These are phyloP conservation scores for Drosophila longiperda DNA, from an alignment of 2,888 invertebrate genomes.

Conservation along the genomic window DNA sequence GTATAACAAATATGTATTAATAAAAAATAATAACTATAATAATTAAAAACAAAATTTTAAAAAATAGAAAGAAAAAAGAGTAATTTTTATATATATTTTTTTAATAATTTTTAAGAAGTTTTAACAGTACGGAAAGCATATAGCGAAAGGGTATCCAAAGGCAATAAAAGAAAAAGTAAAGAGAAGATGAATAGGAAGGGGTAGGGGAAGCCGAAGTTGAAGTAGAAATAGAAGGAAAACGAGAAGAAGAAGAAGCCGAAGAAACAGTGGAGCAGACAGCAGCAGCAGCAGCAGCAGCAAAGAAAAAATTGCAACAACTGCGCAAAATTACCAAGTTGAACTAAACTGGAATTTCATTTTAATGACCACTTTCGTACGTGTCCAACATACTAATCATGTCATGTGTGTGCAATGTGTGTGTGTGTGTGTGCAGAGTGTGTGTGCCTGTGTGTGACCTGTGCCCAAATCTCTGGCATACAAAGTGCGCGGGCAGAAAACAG, in stretches of 20 bases:
- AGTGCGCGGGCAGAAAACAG: conserved; percentile 23
- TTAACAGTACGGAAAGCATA: not conserved
- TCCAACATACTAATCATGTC: conserved; percentile 82
- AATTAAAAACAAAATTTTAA: too few relatives aligned
- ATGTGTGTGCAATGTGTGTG: conserved; percentile 45
- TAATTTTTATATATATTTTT: too few relatives aligned
- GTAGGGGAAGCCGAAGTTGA: not conserved
- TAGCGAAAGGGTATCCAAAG: not conserved
- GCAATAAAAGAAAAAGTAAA: not conserved
- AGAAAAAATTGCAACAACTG: conserved; percentile 76
- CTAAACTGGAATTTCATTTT: conserved; percentile 81
- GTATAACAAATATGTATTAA: too few relatives aligned
- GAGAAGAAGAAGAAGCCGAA: not conserved
- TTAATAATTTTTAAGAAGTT: not conserved
- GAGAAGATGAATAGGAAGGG: not conserved
- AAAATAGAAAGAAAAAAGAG: too few relatives aligned
- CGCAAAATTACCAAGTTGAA: conserved; percentile 80
- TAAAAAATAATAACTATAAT: too few relatives aligned
- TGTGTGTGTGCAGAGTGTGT: conserved; percentile 22
- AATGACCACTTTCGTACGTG: conserved; percentile 84
- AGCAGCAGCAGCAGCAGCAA: conserved; percentile 2
- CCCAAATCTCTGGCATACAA: conserved; percentile 41
- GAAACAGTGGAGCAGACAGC: not conserved
- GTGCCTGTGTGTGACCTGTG: conserved; percentile 45
- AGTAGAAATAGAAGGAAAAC: conserved; percentile 3